These are phyloP conservation scores for Loriculus beryllinus DNA, from an alignment of 2,797 vertebrate species.

Conservation along the genomic window DNA sequence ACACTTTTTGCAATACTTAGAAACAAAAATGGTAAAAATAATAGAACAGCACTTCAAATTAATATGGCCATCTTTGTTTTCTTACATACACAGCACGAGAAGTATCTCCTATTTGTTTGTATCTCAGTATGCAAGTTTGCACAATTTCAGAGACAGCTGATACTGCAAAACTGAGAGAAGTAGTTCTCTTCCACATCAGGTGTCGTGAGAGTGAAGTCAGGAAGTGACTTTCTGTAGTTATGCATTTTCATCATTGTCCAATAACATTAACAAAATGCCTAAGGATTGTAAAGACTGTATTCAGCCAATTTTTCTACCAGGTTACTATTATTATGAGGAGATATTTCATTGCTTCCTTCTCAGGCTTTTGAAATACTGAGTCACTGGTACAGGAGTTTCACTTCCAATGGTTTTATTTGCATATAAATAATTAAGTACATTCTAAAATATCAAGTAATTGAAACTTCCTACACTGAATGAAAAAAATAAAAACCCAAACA, in stretches of 20 bases:
- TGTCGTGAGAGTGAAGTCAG: background rate
- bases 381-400: background rate
- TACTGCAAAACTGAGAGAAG: background rate
- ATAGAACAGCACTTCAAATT: background rate
- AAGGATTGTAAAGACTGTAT: background rate
- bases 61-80: background rate
- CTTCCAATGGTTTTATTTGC: background rate
- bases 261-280: background rate
- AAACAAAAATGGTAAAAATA: background rate
- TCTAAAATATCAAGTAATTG: background rate
- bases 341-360: background rate
- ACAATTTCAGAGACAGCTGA: background rate
- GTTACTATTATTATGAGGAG: background rate
- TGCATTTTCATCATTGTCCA: conserved; percentile 17
- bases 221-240: background rate
- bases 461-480: background rate
- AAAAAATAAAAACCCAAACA: background rate
- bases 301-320: conserved; percentile 28
- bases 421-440: background rate
- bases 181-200: background rate
- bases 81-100: background rate
- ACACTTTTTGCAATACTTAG: background rate
- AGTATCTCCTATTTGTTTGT: background rate
- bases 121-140: background rate
- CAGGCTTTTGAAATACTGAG: conserved; percentile 10